Evolutionary conservation across 2,113 vertebrate species (phyloP), one percentile per base, ranked within the genome.

Genomic region (Chascanopsetta lugubris): DNA sequence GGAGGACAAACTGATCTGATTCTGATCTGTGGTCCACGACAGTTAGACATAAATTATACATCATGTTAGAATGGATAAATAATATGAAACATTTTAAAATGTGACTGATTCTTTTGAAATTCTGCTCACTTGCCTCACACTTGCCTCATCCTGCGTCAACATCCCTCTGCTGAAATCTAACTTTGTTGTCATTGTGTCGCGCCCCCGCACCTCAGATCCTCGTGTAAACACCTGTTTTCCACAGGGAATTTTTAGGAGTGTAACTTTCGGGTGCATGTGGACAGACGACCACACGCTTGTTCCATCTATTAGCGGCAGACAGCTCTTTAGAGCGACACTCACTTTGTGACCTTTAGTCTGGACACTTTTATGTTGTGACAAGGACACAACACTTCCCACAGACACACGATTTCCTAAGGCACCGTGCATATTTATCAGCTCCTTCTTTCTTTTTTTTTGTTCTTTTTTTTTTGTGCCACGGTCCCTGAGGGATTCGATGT

Each of bases 231-330:
- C 46, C 49, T 71, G 66, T 77, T 76, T 54, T 72, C 79, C 67
- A 53, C 53, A 76, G 12, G 29, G 56, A 61, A 50, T 72, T 69
- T 76, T 80, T 82, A 83, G 79, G 82, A 84, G 34, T 62, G 60
- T 69, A 82, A 82, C 84, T 79, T 85, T 85, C 68, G 57, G 54
- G 34, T 51, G n/a, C n/a, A n/a, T n/a, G 47, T 73, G 61, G 74
- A 85, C 48, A 61, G 61, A 15, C 55, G 60, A 65, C n/a, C n/a
- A n/a, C 67, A 64, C 61, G 60, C 68, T 77, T 80, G 71, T 81
- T 84, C 77, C 72, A 71, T 74, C 71, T 75, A 73, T 85, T 82
- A 69, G 81, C 80, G 75, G 79, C 83, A 87, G 87, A 89, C 85
- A 84, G 83, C 87, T 88, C 71, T 86, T 71, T 69, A 72, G 74